Evolutionary conservation across 2,888 invertebrate species (phyloP).

Genomic region (Masnerella sp.): DNA sequence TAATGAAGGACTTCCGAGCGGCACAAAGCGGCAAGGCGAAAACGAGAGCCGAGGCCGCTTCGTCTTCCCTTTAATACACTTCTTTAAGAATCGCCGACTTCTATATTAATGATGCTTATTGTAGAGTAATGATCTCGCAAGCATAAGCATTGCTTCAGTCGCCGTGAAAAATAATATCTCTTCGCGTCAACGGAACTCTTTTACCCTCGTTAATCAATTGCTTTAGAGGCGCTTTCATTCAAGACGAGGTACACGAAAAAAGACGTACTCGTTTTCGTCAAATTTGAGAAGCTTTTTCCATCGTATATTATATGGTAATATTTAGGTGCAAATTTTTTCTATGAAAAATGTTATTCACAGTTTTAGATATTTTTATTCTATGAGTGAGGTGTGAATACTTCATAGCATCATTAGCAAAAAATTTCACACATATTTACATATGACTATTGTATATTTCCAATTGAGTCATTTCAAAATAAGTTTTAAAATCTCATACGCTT

Average conservation of each 20-base stretch:
- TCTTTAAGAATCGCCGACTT: slow-evolving; percentile 55
- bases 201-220: slow-evolving; percentile 44
- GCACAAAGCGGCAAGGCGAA: slow-evolving; percentile 56
- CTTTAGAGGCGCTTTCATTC: slow-evolving; percentile 14
- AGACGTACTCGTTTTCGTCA: neutral
- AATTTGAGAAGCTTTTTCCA: no score
- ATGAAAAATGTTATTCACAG: no score
- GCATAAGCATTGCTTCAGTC: slow-evolving; percentile 34
- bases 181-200: slow-evolving; percentile 12
- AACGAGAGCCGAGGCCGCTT: slow-evolving; percentile 54
- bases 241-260: no score
- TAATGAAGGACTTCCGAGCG: slow-evolving; percentile 61
- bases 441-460: no score
- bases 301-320: no score
- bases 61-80: slow-evolving; percentile 56
- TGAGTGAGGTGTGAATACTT: no score
- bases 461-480: no score
- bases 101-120: slow-evolving; percentile 61
- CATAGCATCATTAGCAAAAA: no score
- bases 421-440: no score
- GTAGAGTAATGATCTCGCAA: slow-evolving; percentile 45
- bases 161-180: slow-evolving; percentile 48
- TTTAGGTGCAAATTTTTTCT: no score
- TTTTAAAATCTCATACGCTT: no score
- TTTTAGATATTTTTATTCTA: no score